Conservation (phyloP, 2,797 vertebrate species). For the Hippoglossus hippoglossus region DNA sequence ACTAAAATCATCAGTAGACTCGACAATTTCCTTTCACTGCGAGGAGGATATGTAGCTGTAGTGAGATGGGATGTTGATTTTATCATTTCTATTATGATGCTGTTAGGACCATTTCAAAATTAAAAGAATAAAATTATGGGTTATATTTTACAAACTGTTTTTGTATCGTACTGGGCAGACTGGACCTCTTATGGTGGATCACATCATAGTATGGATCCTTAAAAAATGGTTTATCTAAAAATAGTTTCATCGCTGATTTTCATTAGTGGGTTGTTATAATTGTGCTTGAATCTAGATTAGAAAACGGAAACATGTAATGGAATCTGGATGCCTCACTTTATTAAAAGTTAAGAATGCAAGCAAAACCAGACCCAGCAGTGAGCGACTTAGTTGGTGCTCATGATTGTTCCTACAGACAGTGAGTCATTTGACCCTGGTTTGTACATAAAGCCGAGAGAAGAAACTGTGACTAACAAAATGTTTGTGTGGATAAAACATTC, state of each 20-base stretch:
- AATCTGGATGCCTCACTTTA: no score
- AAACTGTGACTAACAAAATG: constrained; percentile 1
- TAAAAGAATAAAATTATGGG: not conserved
- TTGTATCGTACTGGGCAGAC: not conserved
- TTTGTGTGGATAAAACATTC: constrained; percentile 4
- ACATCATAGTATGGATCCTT: not conserved
- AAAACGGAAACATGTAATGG: no score
- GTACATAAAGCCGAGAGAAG: not conserved
- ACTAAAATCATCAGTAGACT: constrained; percentile 40
- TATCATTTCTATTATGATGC: constrained; percentile 12
- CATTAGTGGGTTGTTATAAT: no score
- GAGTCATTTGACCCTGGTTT: constrained; percentile 12
- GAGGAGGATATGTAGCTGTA: not conserved
- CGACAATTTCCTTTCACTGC: constrained; percentile 18
- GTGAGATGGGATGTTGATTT: constrained; percentile 19
- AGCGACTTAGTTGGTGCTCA: not conserved
- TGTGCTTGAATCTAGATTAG: no score
- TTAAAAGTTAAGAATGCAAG: no score
- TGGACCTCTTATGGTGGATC: not conserved
- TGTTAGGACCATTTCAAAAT: not conserved
- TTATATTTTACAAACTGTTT: constrained; percentile 6
- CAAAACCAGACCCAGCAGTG: no score
- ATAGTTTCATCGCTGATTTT: no score
- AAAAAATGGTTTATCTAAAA: no score
- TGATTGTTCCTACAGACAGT: constrained; percentile 10